Base-by-base conservation (phyloP, 2,888 invertebrate species). In the Erebia ligea region DNA sequence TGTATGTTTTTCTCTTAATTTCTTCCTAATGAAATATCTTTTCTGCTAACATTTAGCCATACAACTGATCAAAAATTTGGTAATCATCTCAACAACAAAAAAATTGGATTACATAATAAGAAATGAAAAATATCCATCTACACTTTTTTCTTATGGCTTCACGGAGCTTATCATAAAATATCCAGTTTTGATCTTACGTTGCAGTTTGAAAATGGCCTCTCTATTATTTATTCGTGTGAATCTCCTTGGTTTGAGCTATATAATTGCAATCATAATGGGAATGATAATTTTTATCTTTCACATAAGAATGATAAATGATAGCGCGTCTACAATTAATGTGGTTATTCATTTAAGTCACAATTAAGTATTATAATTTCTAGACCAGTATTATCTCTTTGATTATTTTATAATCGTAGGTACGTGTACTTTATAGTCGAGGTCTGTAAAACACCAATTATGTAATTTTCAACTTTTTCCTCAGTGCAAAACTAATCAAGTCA, bases 211-310 rank as follows among this genome's bases (percentile, higher is more conserved):
- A 0, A 25, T 57, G 34, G 57, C 13, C 13, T 57, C 34, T 57
- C 57, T 57, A 57, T 15, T 15, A 9, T 17, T 11, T 11, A 19
- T 34, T 34, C 34, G 34, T 8, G 17, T n/a, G 10, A 3, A 19
- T 17, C 17, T 59, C 61, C 19, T 1, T 19, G 42, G 61, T 4
- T 42, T 61, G 42, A 10, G 17, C 17, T 59, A 59, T 40, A 40
- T 58, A 15, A 58, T 34, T 40, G n/a, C 17, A 58, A 40, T n/a
- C 15, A n/a, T 17, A 58, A 58, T 58, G 34, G 19, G 13, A 56
- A 56, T 56, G 56, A 25, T 56, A 57, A 21, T 57, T 34, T 45
- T 42, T 61, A 61, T 42, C 42, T 19, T 61, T 45, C 42, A 61
- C 17, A 11, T 61, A 42, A 19, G 19, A 61, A 17, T 42, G n/a